Base-by-base conservation (phyloP, 1,140 invertebrate genomes). In the Brachionus asplanchnoidis region DNA sequence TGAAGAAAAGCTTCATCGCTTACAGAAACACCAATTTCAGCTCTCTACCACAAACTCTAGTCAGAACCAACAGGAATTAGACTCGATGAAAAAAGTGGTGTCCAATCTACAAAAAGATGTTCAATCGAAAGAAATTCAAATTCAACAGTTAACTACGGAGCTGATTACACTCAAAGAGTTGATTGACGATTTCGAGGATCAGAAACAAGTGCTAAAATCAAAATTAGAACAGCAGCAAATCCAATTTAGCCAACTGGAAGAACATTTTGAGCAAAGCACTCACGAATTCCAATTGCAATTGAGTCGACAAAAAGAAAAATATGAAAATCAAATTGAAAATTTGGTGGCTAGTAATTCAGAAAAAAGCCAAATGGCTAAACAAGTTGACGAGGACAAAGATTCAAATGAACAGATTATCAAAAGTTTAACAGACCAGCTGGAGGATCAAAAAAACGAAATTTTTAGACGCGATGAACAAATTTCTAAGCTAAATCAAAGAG, bases 401-500 rank as follows among this genome's bases (percentile, higher is more conserved):
- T 42, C 23, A 79, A 20, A 42, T 12, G 20, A 60, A n/a, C 17
- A 40, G 9, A 11, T 23, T 17, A 73, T 73, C 42, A 8, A 42
- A 44, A 44, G 17, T 8, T 36, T 83, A 32, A 44, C 42, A 17
- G 56, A 83, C 2, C 80, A 83, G 20, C 60, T 82, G 23, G 80
- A 84, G 12, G 14, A 17, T 3, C 26, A 28, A 12, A 53, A 42
- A 12, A 90, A 92, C 23, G 90, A 91, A 85, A 90, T 91, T 68
- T 88, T 91, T 86, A 88, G 89, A 42, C 87, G 87, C 82, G 90
- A 91, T 77, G 87, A 88, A 20, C 91, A 90, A 65, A 84, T 73
- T 46, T n/a, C 60, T 28, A 46, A 44, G 14, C 23, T 42, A 3
- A 56, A 84, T 53, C 46, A 32, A 85, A 91, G 93, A 80, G 94